phyloP scores from a whole-genome alignment of 1,140 invertebrate species.

The Pachypsylla venusta region DNA sequence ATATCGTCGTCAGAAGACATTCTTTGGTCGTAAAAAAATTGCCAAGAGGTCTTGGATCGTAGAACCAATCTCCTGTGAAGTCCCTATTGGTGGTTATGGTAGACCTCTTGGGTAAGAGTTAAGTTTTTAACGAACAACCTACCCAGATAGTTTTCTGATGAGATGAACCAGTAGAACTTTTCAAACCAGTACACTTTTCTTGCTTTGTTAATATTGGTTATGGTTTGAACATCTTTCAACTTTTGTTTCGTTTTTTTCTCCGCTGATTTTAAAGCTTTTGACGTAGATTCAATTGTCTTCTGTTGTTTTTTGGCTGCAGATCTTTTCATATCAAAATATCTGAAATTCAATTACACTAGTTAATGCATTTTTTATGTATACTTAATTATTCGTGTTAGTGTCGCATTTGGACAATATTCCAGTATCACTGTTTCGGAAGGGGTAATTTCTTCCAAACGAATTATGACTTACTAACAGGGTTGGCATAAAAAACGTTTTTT shows the following conservation, averaged over 20 bases:
- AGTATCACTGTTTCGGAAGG: no score
- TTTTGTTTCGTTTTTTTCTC: slow-evolving; percentile 90
- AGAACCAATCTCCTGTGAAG: no score
- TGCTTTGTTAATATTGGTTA: slow-evolving; percentile 84
- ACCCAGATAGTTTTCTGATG: slow-evolving; percentile 90
- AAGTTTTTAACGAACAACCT: slow-evolving; percentile 21
- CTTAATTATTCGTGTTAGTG: no score
- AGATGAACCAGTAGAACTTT: slow-evolving; percentile 99
- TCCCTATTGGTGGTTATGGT: no score
- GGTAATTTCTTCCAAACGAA: no score
- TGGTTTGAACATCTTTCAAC: slow-evolving; percentile 84
- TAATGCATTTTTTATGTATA: no score
- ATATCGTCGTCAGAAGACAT: no score
- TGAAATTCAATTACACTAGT: slow-evolving; percentile 26
- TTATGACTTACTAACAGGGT: no score
- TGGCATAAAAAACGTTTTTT: no score
- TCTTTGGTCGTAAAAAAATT: no score
- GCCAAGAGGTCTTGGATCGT: neutral
- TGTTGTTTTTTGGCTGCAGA: slow-evolving; percentile 86
- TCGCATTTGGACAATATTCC: no score
- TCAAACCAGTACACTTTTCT: slow-evolving; percentile 96
- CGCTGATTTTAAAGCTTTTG: slow-evolving; percentile 90
- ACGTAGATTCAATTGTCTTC: slow-evolving; percentile 87
- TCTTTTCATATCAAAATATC: slow-evolving; percentile 84
- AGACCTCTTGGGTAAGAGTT: neutral